Evolutionary conservation across 2,888 invertebrate species (phyloP), one percentile per base, ranked within the genome.

Genomic region (Tipula unca): DNA sequence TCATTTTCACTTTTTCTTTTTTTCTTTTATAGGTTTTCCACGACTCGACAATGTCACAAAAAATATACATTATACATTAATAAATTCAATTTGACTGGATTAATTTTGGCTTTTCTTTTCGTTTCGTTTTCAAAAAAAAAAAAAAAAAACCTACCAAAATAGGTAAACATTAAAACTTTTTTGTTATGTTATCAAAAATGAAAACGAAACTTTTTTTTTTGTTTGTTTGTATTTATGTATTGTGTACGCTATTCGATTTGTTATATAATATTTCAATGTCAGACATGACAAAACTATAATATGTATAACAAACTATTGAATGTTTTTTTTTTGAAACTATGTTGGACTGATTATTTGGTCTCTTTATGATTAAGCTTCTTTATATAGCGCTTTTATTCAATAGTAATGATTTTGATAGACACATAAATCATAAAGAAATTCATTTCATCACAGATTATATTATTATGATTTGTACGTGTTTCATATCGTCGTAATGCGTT

Each of bases 191-290:
- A 54, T 17, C 48, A 4, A 17, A 54, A 54, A 54, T 17, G 48
- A 54, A 54, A 17, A 54, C 17, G 48, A 54, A 54, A 54, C 17
- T 54, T 54, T 54, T 17, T n/a, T 54, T 17, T 2, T 10, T 69
- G n/a, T n/a, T n/a, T 48, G n/a, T 17, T 32, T 39, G 39, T 39
- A n/a, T n/a, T n/a, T n/a, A 39, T 13, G 39, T 39, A 35, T 39
- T 48, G n/a, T 48, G 48, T 48, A 48, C 48, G 8, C n/a, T 48
- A n/a, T n/a, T 48, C 5, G 48, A 48, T n/a, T 25, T 69, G 69
- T 69, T 69, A 69, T 69, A 69, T 69, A 69, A 69, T 69, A 69
- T 69, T 69, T 69, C 69, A 69, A 69, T 69, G 69, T 69, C 69
- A 69, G 69, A 69, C 69, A 69, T 69, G 69, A 25, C 69, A 69